Evolutionary conservation across 2,113 vertebrate species (phyloP), one percentile per base, ranked within the genome.

Genomic region (Epinephelus lanceolatus): DNA sequence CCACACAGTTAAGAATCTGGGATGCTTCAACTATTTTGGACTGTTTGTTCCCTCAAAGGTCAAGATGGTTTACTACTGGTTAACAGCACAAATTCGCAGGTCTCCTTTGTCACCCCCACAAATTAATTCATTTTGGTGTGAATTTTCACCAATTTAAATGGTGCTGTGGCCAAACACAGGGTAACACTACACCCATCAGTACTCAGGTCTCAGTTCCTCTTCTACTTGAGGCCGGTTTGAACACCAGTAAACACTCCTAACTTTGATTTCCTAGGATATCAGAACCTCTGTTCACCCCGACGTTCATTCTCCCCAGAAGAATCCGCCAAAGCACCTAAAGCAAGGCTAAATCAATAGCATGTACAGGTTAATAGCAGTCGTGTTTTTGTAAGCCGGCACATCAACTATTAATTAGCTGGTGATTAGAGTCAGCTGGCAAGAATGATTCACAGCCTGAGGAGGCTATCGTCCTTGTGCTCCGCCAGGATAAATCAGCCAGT

Each of bases 321-420:
- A 67, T 79, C 80, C 3, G 15, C 57, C 80, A 62, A 86, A 86
- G 71, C 83, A 91, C 87, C 89, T 92, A 83, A 80, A 90, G 87
- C 83, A 75, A 74, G 79, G 78, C 82, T 84, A 95, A 95, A 96
- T 95, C 88, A 7, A 95, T 97, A 94, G 92, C 93, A 94, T 84
- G 85, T 94, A 83, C 89, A 92, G 92, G 93, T 95, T 95, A 97
- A 96, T 95, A 93, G 94, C 93, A 90, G 78, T 91, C 83, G 57
- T 95, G 91, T 95, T 96, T 96, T 95, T 92, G 89, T 95, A 96
- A 95, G 95, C 94, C 91, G 89, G 94, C 91, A 93, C 95, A 96
- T 95, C 94, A 96, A 95, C 95, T 96, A 96, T 97, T 97, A 97
- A 97, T 98, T 97, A 97, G 94, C 91, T 89, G 94, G 94, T 96